Conservation (phyloP, 2,113 vertebrate genomes). For the Lipophrys pholis region DNA sequence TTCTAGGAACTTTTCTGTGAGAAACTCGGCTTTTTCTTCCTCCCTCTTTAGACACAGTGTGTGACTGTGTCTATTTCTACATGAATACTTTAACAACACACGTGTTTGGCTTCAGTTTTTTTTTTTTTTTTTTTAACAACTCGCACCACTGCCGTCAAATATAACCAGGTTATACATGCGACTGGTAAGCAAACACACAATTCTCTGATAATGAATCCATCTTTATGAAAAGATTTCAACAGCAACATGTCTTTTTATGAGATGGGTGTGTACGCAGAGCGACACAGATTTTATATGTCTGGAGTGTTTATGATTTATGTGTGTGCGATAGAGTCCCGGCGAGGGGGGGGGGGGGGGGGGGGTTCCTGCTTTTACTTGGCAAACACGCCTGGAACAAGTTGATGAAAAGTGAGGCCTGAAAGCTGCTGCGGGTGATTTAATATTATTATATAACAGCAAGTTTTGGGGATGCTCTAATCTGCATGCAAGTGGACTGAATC, state of each 20-base stretch:
- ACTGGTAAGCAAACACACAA: conserved; percentile 4
- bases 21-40: too few relatives aligned
- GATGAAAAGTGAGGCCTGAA: conserved; percentile 32
- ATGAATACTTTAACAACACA: neutral
- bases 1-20: too few relatives aligned
- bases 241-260: conserved; percentile 21
- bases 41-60: neutral
- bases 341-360: conserved; percentile 27
- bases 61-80: conserved; percentile 23
- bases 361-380: conserved; percentile 53
- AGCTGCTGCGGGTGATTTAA: conserved; percentile 36
- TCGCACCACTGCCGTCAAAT: conserved; percentile 14
- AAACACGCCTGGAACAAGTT: conserved; percentile 29
- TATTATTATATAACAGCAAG: neutral
- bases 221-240: conserved; percentile 5
- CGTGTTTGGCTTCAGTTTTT: conserved; percentile 31
- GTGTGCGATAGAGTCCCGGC: conserved; percentile 35
- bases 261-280: conserved; percentile 14
- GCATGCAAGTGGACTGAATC: neutral
- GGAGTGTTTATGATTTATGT: conserved; percentile 31
- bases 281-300: conserved; percentile 19
- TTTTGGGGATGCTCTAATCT: conserved; percentile 14
- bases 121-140: too few relatives aligned
- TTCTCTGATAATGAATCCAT: conserved; percentile 20
- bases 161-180: neutral